phyloP scores from a whole-genome alignment of 2,113 vertebrate species.

The Muntiacus reevesi region DNA sequence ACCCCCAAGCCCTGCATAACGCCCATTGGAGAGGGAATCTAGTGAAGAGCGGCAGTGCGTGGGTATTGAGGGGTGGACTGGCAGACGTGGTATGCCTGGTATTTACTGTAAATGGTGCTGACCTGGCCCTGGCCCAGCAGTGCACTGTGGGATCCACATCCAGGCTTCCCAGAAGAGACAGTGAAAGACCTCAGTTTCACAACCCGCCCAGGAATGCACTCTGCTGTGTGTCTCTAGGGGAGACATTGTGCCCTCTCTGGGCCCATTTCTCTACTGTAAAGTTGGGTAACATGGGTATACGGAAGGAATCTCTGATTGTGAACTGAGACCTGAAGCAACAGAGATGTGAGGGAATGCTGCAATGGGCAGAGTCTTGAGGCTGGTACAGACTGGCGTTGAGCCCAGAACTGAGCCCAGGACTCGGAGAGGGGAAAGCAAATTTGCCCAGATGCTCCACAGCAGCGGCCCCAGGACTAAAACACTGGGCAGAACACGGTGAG shows the following conservation, averaged over 20 bases:
- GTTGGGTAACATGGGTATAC: neutral
- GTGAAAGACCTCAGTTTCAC: neutral
- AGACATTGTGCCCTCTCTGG: neutral
- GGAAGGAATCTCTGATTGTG: neutral
- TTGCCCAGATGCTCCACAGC: neutral
- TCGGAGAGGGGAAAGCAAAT: neutral
- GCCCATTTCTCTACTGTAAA: neutral
- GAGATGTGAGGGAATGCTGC: neutral
- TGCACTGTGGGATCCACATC: neutral
- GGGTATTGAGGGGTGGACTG: constrained; percentile 8
- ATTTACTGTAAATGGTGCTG: constrained; percentile 49
- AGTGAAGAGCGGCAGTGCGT: neutral
- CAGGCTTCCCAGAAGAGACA: neutral
- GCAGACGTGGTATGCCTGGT: constrained; percentile 42
- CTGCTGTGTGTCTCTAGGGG: neutral
- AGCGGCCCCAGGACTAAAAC: neutral
- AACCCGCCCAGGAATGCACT: neutral
- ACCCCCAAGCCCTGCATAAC: constrained; percentile 39
- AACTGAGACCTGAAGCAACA: neutral
- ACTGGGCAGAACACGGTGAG: neutral
- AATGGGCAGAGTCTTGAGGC: neutral
- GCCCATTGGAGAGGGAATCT: constrained; percentile 56
- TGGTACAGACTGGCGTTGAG: neutral
- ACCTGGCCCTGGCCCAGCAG: neutral
- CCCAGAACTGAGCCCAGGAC: neutral